Conservation (phyloP, 2,113 vertebrate genomes). For the Ammospiza nelsoni region DNA sequence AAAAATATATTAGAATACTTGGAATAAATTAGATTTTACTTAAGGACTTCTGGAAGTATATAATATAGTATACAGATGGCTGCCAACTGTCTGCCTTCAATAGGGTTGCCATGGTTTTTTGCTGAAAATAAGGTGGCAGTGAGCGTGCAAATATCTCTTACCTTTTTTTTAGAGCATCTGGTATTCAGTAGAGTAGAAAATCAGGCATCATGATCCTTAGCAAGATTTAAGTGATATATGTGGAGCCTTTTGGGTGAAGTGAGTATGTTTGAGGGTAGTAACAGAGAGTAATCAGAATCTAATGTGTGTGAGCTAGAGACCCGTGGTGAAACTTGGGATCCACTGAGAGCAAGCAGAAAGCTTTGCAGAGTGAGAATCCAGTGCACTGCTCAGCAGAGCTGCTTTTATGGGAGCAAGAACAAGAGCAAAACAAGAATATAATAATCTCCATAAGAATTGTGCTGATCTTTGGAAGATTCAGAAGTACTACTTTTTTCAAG, state of each 20-base stretch:
- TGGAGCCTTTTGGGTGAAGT: background rate
- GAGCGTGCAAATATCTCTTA: background rate
- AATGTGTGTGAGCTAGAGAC: background rate
- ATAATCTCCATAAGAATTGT: background rate
- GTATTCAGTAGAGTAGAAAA: background rate
- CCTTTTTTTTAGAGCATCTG: background rate
- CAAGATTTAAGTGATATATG: background rate
- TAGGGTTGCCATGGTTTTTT: background rate
- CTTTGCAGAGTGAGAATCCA: background rate
- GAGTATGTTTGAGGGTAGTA: background rate
- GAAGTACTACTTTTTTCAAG: background rate
- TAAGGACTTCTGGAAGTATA: background rate
- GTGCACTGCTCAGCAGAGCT: background rate
- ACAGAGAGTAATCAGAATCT: background rate
- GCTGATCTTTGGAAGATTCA: background rate
- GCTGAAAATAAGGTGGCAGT: background rate
- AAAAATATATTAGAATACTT: background rate
- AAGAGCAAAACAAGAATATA: background rate
- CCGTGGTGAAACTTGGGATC: background rate
- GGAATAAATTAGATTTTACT: background rate
- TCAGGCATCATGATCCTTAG: background rate
- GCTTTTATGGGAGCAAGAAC: background rate
- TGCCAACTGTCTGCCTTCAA: background rate
- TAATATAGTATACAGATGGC: background rate
- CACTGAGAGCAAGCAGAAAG: background rate